A percentile compares a stretch with the other conserved stretches of the same genome.
phyloP scores from a whole-genome alignment of 2,113 vertebrate species.

The Notothenia rossii region DNA sequence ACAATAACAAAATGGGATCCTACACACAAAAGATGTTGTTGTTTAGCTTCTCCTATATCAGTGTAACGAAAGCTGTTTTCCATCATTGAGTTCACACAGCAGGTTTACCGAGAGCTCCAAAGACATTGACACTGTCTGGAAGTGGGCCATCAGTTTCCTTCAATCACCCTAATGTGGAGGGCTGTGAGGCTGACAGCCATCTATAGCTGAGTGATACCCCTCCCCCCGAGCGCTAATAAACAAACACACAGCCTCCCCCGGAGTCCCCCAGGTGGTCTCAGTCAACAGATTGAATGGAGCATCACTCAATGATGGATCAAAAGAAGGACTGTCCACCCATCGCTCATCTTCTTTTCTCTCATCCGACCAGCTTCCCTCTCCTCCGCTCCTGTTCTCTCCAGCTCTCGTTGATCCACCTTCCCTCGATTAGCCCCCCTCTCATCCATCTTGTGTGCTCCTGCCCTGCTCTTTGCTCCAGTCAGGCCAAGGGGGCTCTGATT shows the following conservation, averaged over 20 bases:
- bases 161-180: constrained; percentile 74
- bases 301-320: constrained; percentile 76
- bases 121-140: constrained; percentile 79
- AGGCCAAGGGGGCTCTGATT: constrained; percentile 19
- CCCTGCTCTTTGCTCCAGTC: constrained; percentile 43
- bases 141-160: constrained; percentile 72
- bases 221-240: constrained; percentile 65
- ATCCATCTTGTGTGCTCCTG: constrained; percentile 68
- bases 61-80: constrained; percentile 69
- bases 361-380: constrained; percentile 26
- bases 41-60: constrained; percentile 63
- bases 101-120: constrained; percentile 36
- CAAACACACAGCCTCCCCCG: constrained; percentile 68
- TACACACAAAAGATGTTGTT: constrained; percentile 60
- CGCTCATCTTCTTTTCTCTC: constrained; percentile 56
- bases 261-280: constrained; percentile 76
- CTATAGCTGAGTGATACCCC: constrained; percentile 58
- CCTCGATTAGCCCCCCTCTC: constrained; percentile 49
- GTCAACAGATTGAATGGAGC: constrained; percentile 74
- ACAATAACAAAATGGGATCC: constrained; percentile 41
- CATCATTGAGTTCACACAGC: constrained; percentile 65
- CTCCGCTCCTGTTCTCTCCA: constrained; percentile 23
- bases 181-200: constrained; percentile 65
- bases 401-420: constrained; percentile 59
- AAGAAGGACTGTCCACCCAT: constrained; percentile 62